Percentiles rank a stretch among this genome's conserved stretches.
Evolutionary conservation across 1,140 invertebrate genomes (phyloP).

Genomic region (Polypedilum pembai): DNA sequence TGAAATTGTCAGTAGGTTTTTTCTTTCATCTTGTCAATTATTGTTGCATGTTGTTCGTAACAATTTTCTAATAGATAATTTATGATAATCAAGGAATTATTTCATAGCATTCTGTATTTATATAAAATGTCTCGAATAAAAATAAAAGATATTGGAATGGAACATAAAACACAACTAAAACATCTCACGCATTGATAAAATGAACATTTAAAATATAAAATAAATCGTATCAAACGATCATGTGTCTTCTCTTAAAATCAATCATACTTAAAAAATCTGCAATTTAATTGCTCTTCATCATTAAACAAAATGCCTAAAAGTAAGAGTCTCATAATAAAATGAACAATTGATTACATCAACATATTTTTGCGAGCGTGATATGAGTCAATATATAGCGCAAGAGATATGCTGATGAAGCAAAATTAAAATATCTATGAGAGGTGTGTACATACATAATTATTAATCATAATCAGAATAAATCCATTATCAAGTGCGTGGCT

Average conservation of each 20-base stretch:
- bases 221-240: too few relatives aligned
- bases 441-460: too few relatives aligned
- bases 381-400: too few relatives aligned
- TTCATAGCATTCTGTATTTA: background rate
- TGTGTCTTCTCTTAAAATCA: too few relatives aligned
- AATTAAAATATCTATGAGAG: too few relatives aligned
- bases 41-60: constrained; percentile 19
- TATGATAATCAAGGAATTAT: background rate
- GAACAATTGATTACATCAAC: too few relatives aligned
- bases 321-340: too few relatives aligned
- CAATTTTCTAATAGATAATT: background rate
- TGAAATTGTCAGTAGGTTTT: background rate
- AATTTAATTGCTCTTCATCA: background rate
- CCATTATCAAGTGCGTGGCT: too few relatives aligned
- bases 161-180: constrained; percentile 7
- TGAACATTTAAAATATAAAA: background rate
- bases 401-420: too few relatives aligned
- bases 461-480: too few relatives aligned
- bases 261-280: background rate
- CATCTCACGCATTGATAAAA: background rate
- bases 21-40: background rate
- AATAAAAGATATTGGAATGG: background rate
- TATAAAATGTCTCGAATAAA: background rate
- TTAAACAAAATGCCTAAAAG: too few relatives aligned
- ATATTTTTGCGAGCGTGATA: too few relatives aligned